phyloP scores from a whole-genome alignment of 2,797 vertebrate genomes.

The Octomys mimax region DNA sequence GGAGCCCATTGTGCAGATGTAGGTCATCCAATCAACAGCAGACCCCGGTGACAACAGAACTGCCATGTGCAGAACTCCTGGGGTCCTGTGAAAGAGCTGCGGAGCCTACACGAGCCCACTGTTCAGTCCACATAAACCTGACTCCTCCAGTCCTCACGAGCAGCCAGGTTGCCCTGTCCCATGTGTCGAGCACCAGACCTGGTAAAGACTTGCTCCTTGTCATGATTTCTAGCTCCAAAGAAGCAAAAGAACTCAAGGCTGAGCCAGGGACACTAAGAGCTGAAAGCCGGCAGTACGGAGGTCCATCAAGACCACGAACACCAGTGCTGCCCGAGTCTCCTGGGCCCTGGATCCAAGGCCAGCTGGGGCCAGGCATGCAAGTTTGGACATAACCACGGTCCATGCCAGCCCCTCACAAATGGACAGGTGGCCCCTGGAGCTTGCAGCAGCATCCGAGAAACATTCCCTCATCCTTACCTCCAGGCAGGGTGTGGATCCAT shows the following conservation, averaged over 20 bases:
- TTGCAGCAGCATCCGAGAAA: not conserved
- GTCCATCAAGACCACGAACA: not conserved
- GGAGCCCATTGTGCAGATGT: not conserved
- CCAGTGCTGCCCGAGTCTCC: not conserved
- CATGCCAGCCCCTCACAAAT: not conserved
- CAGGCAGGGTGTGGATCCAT: not conserved
- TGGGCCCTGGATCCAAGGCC: not conserved
- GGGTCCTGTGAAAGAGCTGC: not conserved
- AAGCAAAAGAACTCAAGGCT: not conserved
- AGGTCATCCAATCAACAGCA: not conserved
- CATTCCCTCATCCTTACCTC: rapidly evolving
- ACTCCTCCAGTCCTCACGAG: not conserved
- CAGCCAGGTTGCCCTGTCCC: not conserved
- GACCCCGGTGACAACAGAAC: not conserved
- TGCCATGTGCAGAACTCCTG: not conserved
- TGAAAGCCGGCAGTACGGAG: not conserved
- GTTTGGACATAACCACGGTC: not conserved
- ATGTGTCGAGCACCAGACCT: not conserved
- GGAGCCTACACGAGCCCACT: not conserved
- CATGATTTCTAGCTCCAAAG: not conserved
- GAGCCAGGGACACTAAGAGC: not conserved
- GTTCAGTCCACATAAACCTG: not conserved
- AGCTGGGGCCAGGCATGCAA: not conserved
- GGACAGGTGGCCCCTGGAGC: too few species aligned
- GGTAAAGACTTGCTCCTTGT: not conserved